Percentiles rank a stretch among this genome's conserved stretches.
phyloP scores from a whole-genome alignment of 2,888 invertebrate genomes.

The Resseliella maxima region DNA sequence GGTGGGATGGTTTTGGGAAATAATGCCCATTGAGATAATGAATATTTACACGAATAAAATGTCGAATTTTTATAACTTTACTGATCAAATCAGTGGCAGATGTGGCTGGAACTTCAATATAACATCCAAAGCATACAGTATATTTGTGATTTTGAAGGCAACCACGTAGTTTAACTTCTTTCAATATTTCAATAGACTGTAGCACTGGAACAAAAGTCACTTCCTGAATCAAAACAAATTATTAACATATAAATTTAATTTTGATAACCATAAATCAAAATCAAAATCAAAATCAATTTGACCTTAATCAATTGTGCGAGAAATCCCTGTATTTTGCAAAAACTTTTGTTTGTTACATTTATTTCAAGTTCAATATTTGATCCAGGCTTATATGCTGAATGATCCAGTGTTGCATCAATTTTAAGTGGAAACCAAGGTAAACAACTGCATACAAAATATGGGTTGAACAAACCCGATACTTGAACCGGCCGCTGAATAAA shows the following conservation, averaged over 20 bases:
- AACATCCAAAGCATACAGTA: background rate
- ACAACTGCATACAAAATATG: background rate
- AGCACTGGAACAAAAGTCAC: background rate
- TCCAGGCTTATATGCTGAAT: background rate
- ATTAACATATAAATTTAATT: too few relatives aligned
- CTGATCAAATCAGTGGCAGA: background rate
- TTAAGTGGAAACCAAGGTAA: background rate
- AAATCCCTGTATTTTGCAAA: background rate
- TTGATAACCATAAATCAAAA: too few relatives aligned
- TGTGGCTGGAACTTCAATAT: background rate
- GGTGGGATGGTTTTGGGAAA: background rate
- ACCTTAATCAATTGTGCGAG: background rate
- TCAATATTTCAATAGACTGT: background rate
- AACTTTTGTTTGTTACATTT: background rate
- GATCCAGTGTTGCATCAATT: background rate
- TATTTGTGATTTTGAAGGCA: conserved; percentile 17
- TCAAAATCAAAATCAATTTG: background rate
- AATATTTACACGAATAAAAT: background rate
- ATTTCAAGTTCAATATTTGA: background rate
- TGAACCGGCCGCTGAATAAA: background rate
- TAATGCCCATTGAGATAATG: too few relatives aligned
- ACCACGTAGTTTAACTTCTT: background rate
- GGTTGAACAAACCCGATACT: background rate
- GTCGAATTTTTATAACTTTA: conserved; percentile 9
- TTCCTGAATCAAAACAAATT: background rate